Conservation (phyloP, 2,888 invertebrate genomes). For the Aleiodes leptofemur region DNA sequence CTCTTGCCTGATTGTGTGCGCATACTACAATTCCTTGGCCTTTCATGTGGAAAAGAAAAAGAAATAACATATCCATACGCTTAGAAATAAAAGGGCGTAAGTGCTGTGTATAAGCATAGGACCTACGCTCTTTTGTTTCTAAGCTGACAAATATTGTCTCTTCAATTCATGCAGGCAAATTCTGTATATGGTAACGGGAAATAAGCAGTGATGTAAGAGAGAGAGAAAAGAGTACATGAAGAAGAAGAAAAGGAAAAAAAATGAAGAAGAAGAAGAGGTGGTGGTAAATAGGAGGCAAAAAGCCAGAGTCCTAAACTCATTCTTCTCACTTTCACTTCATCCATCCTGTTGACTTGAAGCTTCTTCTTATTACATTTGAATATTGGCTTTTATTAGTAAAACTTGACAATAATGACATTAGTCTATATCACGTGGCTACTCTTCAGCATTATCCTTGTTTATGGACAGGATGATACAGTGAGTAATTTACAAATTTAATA, state of each 20-base stretch:
- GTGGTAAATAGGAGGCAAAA: slow-evolving; percentile 14
- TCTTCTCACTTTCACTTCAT: slow-evolving; percentile 66
- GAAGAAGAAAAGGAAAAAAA: slow-evolving; percentile 2
- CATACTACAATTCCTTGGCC: slow-evolving; percentile 7
- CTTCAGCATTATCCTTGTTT: slow-evolving; percentile 32
- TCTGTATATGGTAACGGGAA: slow-evolving; percentile 27
- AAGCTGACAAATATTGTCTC: too few relatives aligned
- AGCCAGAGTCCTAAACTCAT: slow-evolving; percentile 59
- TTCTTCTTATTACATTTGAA: slow-evolving; percentile 29
- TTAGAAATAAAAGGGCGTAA: too few relatives aligned
- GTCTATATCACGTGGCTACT: slow-evolving; percentile 42
- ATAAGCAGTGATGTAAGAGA: slow-evolving; percentile 8
- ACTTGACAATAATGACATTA: slow-evolving; percentile 17
- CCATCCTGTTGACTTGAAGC: slow-evolving; percentile 56
- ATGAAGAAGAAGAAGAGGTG: slow-evolving; percentile 28
- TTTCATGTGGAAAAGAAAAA: slow-evolving; percentile 12
- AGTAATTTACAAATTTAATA: slow-evolving; percentile 50
- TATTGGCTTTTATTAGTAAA: neutral
- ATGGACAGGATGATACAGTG: slow-evolving; percentile 57
- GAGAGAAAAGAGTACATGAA: slow-evolving; percentile 15
- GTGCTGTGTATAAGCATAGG: too few relatives aligned
- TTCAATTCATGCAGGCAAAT: slow-evolving; percentile 16
- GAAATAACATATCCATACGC: neutral
- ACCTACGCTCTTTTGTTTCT: too few relatives aligned
- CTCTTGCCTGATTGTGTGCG: neutral